phyloP scores from a whole-genome alignment of 2,888 invertebrate species.

The Agrotis ipsilon region DNA sequence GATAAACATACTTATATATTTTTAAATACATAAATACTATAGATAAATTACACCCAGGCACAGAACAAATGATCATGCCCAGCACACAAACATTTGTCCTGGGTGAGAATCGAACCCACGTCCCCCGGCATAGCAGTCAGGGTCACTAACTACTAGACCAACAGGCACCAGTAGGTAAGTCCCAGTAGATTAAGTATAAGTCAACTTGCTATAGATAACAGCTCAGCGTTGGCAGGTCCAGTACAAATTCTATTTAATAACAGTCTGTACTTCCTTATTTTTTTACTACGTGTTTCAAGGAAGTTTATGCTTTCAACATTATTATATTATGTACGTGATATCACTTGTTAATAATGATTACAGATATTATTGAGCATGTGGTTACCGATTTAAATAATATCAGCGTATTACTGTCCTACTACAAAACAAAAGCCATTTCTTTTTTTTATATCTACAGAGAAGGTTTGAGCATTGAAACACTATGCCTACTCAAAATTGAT shows the following conservation, averaged over 20 bases:
- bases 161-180: no score
- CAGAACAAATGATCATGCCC: no score
- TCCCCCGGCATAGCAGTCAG: no score
- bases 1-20: no score
- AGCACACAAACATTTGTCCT: no score
- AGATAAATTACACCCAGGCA: no score
- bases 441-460: not conserved
- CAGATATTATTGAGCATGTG: not conserved
- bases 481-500: not conserved
- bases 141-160: no score
- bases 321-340: constrained; percentile 1
- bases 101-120: no score
- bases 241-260: constrained; percentile 14
- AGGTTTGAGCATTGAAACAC: not conserved
- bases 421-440: not conserved
- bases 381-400: constrained; percentile 16
- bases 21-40: no score
- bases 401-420: no score
- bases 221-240: constrained; percentile 2
- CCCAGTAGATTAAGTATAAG: not conserved
- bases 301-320: constrained; percentile 28
- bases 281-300: constrained; percentile 19
- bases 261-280: constrained; percentile 41
- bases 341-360: constrained; percentile 2
- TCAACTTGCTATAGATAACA: constrained; percentile 4